Evolutionary conservation across 2,113 vertebrate species (phyloP).

Genomic region (Rhinichthys klamathensis): DNA sequence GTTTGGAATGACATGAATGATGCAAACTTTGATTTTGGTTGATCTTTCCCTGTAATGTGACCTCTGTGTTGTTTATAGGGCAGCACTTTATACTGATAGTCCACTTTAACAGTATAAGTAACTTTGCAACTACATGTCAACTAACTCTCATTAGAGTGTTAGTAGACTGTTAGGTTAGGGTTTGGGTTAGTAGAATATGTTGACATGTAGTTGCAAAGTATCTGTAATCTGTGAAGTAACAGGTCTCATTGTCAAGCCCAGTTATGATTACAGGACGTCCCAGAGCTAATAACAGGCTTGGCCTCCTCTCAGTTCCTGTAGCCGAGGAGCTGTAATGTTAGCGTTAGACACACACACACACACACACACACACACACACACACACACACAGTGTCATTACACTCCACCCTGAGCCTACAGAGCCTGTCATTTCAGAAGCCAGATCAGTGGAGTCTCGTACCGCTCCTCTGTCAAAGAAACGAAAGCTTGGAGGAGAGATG

Average conservation of each 20-base stretch:
- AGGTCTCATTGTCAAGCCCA: conserved; percentile 2
- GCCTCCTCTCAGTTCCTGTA: conserved; percentile 73
- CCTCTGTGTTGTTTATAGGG: neutral
- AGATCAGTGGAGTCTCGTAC: conserved; percentile 68
- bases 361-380: no score
- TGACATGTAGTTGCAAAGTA: no score
- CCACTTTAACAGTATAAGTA: no score
- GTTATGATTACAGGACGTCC: conserved; percentile 76
- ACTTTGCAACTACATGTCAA: no score
- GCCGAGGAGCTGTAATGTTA: conserved; percentile 74
- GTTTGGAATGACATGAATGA: neutral
- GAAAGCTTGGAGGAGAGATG: neutral
- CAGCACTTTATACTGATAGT: no score
- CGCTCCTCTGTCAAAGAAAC: conserved; percentile 42
- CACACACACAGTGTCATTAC: conserved; percentile 68
- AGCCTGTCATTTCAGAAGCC: conserved; percentile 73
- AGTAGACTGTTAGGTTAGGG: no score
- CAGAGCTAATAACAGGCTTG: conserved; percentile 76
- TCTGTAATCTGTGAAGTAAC: conserved; percentile 10
- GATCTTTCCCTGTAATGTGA: neutral
- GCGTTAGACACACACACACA: conserved; percentile 67
- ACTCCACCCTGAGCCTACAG: conserved; percentile 64
- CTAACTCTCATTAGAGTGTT: no score
- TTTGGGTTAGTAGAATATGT: no score
- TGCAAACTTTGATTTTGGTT: neutral